These are phyloP conservation scores for Aepyceros melampus DNA, from an alignment of 2,113 vertebrate species.

Conservation along the genomic window DNA sequence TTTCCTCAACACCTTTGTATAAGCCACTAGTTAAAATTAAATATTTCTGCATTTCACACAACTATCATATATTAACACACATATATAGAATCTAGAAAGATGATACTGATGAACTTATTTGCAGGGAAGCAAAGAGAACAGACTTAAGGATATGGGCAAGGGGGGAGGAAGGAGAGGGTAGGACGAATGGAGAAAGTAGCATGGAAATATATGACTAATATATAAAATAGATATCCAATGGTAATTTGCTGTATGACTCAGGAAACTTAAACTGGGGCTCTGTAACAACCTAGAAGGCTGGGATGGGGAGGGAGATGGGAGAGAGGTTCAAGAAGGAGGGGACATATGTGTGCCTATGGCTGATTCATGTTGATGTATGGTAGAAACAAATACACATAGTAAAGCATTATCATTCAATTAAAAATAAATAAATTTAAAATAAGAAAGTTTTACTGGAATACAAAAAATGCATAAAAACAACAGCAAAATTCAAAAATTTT, in stretches of 20 bases:
- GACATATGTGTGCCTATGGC: not conserved
- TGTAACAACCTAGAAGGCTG: not conserved
- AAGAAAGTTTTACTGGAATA: not conserved
- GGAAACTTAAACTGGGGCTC: not conserved
- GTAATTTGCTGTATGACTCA: not conserved
- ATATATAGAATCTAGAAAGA: not conserved
- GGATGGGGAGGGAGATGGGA: not conserved
- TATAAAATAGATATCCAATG: not conserved
- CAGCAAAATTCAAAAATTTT: not conserved
- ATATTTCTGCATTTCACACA: not conserved
- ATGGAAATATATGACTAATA: not conserved
- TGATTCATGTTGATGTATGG: not conserved
- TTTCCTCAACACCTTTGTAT: not conserved
- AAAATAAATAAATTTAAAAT: not conserved
- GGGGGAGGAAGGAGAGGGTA: not conserved
- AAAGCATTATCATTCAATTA: not conserved
- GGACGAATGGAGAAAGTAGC: not conserved
- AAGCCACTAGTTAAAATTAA: not conserved
- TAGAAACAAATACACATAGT: not conserved
- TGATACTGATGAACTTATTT: not conserved
- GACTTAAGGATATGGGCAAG: not conserved
- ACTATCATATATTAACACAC: not conserved
- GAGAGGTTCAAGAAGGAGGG: not conserved
- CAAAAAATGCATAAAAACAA: not conserved
- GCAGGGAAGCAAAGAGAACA: not conserved